phyloP scores from a whole-genome alignment of 1,140 invertebrate species.

The Marisa cornuarietis region DNA sequence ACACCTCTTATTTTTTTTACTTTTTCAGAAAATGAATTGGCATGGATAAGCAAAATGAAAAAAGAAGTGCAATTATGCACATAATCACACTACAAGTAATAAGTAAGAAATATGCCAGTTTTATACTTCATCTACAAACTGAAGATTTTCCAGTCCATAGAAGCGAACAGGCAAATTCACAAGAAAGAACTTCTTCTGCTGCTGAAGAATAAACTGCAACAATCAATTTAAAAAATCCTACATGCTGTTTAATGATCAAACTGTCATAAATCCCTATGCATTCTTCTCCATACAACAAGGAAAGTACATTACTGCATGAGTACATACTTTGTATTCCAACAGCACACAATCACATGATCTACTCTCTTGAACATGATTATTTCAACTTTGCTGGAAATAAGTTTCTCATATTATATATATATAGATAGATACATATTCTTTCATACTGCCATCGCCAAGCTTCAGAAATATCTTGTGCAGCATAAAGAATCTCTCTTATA shows the following conservation, averaged over 20 bases:
- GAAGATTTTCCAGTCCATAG: conserved; percentile 36
- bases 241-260: not conserved
- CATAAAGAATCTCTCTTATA: not conserved
- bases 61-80: not conserved
- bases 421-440: too few species aligned
- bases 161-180: conserved; percentile 36
- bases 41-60: not conserved
- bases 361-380: too few species aligned
- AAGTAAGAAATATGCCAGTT: not conserved
- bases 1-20: too few species aligned
- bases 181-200: conserved; percentile 26
- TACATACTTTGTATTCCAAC: too few species aligned
- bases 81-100: not conserved
- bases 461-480: not conserved
- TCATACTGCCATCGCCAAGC: not conserved
- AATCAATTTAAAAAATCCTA: conserved; percentile 12
- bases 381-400: too few species aligned
- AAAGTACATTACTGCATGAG: too few species aligned
- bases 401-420: not conserved
- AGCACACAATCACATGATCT: too few species aligned
- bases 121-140: conserved; percentile 39
- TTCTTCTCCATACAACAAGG: too few species aligned
- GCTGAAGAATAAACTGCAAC: conserved; percentile 34
- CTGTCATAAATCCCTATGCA: too few species aligned
- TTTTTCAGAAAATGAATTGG: not conserved